Evolutionary conservation across 2,797 vertebrate species (phyloP).

Genomic region (Antrozous pallidus): DNA sequence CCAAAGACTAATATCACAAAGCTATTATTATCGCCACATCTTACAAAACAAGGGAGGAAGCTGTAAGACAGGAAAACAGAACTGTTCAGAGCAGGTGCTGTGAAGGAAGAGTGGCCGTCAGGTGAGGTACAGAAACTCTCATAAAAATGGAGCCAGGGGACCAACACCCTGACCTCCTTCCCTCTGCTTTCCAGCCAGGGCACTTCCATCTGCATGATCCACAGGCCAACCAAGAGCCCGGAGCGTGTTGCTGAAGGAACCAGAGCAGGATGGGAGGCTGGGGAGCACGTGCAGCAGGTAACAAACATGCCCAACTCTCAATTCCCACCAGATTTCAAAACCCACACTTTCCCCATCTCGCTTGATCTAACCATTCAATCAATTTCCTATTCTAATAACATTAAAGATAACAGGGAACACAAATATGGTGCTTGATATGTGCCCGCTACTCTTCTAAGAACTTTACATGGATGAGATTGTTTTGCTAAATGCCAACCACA

Average conservation of each 20-base stretch:
- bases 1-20: background rate
- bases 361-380: background rate
- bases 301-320: background rate
- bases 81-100: background rate
- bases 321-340: background rate
- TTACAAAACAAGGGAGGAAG: background rate
- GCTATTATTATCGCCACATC: background rate
- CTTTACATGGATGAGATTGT: background rate
- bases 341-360: background rate
- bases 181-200: background rate
- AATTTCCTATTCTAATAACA: too few species aligned
- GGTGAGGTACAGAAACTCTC: background rate
- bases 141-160: background rate
- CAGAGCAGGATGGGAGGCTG: fast-evolving
- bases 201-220: background rate
- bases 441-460: background rate
- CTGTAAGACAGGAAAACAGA: background rate
- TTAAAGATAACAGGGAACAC: background rate
- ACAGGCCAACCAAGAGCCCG: too few species aligned
- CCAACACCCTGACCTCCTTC: background rate
- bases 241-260: background rate
- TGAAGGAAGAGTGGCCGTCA: background rate
- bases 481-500: background rate
- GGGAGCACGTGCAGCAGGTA: fast-evolving
- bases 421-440: background rate